phyloP scores from a whole-genome alignment of 2,113 vertebrate genomes.

The Neotoma lepida region DNA sequence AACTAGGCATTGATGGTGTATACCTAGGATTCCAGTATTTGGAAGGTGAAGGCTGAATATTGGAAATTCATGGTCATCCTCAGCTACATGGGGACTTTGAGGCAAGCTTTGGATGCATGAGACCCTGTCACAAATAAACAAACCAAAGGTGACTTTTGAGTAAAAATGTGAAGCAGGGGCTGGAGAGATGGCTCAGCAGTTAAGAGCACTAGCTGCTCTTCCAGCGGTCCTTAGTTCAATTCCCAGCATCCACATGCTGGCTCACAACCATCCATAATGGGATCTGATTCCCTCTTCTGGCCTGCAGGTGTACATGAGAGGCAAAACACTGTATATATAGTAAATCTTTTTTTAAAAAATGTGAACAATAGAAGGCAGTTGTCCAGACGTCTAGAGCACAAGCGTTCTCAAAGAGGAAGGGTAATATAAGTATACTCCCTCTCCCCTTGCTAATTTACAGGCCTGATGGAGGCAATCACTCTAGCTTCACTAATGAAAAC shows the following conservation, averaged over 20 bases:
- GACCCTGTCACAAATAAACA: not conserved
- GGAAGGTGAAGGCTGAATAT: no score
- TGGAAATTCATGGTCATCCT: not conserved
- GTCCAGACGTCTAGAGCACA: not conserved
- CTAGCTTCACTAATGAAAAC: conserved; percentile 8
- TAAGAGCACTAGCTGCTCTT: no score
- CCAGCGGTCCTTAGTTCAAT: no score
- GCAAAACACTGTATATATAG: no score
- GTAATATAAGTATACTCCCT: not conserved
- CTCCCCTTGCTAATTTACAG: no score
- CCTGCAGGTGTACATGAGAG: no score
- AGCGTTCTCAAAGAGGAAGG: not conserved
- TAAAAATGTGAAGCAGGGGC: not conserved
- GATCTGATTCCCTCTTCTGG: no score
- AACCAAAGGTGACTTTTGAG: not conserved
- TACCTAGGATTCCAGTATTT: not conserved
- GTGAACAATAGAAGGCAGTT: not conserved
- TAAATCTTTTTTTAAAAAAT: no score
- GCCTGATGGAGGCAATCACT: not conserved
- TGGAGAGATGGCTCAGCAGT: no score
- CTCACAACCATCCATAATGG: no score
- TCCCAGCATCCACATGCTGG: no score
- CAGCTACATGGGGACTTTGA: not conserved
- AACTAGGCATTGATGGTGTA: not conserved
- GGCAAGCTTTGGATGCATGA: no score